A percentile compares a stretch with the other conserved stretches of the same genome.
Conservation (phyloP, 2,888 invertebrate species). For the Harmothoe impar region DNA sequence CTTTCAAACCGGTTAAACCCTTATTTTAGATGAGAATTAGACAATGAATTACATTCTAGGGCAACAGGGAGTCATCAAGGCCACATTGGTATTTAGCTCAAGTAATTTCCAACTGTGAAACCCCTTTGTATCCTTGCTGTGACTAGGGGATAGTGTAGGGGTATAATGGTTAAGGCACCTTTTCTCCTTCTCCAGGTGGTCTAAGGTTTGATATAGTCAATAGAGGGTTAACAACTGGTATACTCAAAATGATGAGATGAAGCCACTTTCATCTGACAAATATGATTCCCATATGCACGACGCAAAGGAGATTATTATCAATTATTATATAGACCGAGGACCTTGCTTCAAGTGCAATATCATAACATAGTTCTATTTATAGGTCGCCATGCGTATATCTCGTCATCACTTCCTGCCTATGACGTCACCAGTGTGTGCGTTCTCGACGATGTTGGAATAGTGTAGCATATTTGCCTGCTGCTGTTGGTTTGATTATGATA, state of each 20-base stretch:
- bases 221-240: background rate
- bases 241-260: background rate
- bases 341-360: conserved; percentile 5
- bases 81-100: background rate
- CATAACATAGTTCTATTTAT: background rate
- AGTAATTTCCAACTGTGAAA: background rate
- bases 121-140: background rate
- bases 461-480: conserved; percentile 42
- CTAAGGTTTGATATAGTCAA: too few relatives aligned
- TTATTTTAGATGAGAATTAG: background rate
- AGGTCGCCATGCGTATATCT: background rate
- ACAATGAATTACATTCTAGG: background rate
- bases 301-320: background rate
- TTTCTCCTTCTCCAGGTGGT: too few relatives aligned
- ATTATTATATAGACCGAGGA: background rate
- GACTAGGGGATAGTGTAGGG: background rate
- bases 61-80: conserved; percentile 30
- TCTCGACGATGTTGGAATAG: background rate
- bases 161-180: too few relatives aligned
- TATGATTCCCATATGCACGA: background rate
- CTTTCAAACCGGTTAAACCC: conserved; percentile 3
- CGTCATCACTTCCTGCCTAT: conserved; percentile 12
- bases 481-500: background rate
- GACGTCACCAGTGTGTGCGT: conserved; percentile 35
- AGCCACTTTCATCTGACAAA: background rate